phyloP scores from a whole-genome alignment of 2,797 vertebrate species.

The Austrolebias charrua region DNA sequence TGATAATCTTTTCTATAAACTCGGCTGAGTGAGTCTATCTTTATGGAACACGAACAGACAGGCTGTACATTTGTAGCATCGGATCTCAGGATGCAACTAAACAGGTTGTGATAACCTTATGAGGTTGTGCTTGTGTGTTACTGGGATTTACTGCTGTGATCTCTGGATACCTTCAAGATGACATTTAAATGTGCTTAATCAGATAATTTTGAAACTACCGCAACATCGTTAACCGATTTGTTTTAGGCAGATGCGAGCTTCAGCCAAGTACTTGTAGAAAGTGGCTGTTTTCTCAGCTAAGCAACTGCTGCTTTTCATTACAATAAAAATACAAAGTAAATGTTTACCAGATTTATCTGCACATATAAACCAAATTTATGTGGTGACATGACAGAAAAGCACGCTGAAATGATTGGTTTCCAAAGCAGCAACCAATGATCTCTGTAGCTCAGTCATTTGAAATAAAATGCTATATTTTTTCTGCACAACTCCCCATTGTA shows the following conservation, averaged over 20 bases:
- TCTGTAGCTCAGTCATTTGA: too few species aligned
- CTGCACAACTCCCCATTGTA: too few species aligned
- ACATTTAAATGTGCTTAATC: neutral
- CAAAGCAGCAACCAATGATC: too few species aligned
- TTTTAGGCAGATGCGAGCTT: too few species aligned
- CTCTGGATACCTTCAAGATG: neutral
- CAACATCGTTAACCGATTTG: too few species aligned
- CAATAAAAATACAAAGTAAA: neutral
- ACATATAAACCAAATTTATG: too few species aligned
- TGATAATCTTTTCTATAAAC: constrained; percentile 53
- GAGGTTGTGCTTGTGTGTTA: constrained; percentile 8
- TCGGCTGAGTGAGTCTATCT: constrained; percentile 39
- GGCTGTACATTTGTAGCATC: constrained; percentile 20
- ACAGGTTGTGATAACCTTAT: constrained; percentile 16
- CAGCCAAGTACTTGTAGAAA: too few species aligned
- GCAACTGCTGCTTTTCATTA: neutral
- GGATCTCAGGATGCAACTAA: constrained; percentile 23
- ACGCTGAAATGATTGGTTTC: too few species aligned
- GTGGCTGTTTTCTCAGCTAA: too few species aligned
- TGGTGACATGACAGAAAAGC: too few species aligned
- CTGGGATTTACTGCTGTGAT: neutral
- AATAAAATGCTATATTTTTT: too few species aligned
- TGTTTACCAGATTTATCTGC: neutral
- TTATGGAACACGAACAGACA: constrained; percentile 36
- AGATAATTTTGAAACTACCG: too few species aligned